Base-by-base conservation (phyloP, 2,113 vertebrate genomes). In the Triplophysa tibetana region DNA sequence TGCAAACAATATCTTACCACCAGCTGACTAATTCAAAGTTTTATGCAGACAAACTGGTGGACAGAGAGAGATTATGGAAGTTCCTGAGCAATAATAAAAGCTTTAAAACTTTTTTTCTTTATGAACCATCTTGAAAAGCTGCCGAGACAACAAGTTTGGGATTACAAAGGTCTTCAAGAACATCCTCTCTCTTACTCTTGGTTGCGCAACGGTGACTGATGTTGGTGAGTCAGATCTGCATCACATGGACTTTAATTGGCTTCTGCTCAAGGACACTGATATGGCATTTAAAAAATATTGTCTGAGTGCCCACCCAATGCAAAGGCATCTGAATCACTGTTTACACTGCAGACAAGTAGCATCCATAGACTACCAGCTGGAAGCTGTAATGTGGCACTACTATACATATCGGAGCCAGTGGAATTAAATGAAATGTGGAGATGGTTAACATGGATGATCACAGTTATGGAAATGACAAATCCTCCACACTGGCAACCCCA, bases 121-220 rank as follows among this genome's bases (percentile, higher is more conserved):
- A 89, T 87, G 89, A 87, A 86, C 86, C 88, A 86, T 92, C 94
- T 92, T 92, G 91, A 89, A 91, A 88, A 66, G 82, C 94, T 92
- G 93, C 94, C 94, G 90, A 91, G 94, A 95, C 93, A 38, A 86
- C 74, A 90, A 84, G 89, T 90, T 92, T 93, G 90, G 50, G 81
- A 80, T 85, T 89, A 72, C 91, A 79, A 87, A 94, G 92, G 94
- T 93, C 88, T 90, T 93, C 89, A 89, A 89, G 85, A 85, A 85
- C 87, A 84, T 24, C 60, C 38, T 16, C n/a, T 21, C 75, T 60
- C 82, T 84, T 43, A 76, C 56, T 14, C 24, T 70, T 23, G 26
- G 56, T 60, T 29, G 9, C 26, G 52, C 67, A 85, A 61, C 70
- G 61, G 14, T 33, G 50, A 75, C 80, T 79, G 14, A 80, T 60